phyloP scores from a whole-genome alignment of 2,888 invertebrate genomes.

The Ectemnius lituratus region DNA sequence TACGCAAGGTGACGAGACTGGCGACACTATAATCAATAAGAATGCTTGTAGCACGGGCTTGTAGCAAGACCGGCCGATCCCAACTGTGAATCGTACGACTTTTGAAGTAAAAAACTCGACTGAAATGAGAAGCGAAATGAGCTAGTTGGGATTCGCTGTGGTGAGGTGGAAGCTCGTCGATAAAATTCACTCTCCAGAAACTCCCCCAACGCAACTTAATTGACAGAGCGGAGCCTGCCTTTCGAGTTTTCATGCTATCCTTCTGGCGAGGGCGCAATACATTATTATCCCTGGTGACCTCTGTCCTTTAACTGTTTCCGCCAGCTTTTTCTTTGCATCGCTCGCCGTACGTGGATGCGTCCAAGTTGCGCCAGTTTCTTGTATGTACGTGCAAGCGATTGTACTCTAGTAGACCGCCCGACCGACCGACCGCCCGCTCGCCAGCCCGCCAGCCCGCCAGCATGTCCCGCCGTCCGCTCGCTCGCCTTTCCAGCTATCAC shows the following conservation, averaged over 20 bases:
- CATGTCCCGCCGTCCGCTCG: not conserved
- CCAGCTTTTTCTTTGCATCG: conserved; percentile 2
- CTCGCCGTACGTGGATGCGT: conserved; percentile 9
- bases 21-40: too few relatives aligned
- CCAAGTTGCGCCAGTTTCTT: conserved; percentile 7
- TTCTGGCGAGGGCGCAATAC: conserved; percentile 7
- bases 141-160: too few relatives aligned
- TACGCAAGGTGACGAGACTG: too few relatives aligned
- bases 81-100: too few relatives aligned
- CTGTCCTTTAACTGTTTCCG: conserved; percentile 30
- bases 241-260: not conserved
- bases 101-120: too few relatives aligned
- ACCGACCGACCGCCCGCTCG: not conserved
- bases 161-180: too few relatives aligned
- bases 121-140: too few relatives aligned
- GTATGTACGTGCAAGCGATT: not conserved
- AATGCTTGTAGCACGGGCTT: too few relatives aligned
- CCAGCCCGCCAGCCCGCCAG: not conserved
- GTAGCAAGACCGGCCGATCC: too few relatives aligned
- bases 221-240: conserved; percentile 14
- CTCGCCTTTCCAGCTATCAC: conserved; percentile 16
- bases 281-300: conserved; percentile 18
- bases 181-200: not conserved
- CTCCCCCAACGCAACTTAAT: conserved; percentile 17
- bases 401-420: too few relatives aligned